phyloP scores from a whole-genome alignment of 2,113 vertebrate species.

The Rhabdomys dilectus region DNA sequence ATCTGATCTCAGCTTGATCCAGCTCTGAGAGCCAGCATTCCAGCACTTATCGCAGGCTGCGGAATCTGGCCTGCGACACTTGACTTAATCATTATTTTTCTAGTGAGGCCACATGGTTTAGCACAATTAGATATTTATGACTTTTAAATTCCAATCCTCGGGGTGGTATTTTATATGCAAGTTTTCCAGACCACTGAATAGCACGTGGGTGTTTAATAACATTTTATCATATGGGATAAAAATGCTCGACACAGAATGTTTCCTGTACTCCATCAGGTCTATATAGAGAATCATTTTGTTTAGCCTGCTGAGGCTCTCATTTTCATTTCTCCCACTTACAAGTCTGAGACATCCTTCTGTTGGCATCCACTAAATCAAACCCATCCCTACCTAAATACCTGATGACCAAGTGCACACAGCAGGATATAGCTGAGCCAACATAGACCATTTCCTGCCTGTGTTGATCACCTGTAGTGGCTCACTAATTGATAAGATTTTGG shows the following conservation, averaged over 20 bases:
- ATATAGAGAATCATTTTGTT: background rate
- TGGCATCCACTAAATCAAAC: background rate
- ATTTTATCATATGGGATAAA: background rate
- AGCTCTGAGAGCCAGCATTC: background rate
- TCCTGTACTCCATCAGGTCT: background rate
- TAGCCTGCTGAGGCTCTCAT: background rate
- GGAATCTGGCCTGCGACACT: background rate
- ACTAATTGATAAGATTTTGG: background rate
- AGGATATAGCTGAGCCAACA: background rate
- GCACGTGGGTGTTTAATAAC: constrained; percentile 46
- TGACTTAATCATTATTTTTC: constrained; percentile 6
- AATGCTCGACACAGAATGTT: background rate
- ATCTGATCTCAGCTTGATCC: rapidly evolving
- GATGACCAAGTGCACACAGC: background rate
- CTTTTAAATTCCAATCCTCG: constrained; percentile 55
- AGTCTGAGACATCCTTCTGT: background rate
- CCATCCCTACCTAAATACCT: constrained; percentile 17
- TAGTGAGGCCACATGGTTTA: background rate
- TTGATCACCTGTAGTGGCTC: background rate
- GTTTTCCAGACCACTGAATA: background rate
- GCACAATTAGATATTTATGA: constrained; percentile 1
- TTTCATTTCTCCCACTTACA: constrained; percentile 6
- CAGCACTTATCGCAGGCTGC: background rate
- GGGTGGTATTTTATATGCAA: background rate
- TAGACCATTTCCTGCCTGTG: background rate